Conservation (phyloP, 2,113 vertebrate genomes). For the Mohoua ochrocephala region DNA sequence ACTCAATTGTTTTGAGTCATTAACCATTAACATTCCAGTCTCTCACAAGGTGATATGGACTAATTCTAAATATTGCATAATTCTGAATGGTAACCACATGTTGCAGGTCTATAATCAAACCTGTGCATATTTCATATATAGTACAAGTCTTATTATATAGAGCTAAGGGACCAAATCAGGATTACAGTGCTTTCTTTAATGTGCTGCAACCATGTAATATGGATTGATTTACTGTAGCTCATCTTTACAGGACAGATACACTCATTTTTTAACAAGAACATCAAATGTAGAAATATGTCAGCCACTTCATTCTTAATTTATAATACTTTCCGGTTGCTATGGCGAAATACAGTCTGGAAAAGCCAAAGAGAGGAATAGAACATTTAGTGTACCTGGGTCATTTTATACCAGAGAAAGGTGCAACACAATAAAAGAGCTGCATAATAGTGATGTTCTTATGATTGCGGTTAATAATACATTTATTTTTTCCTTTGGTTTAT, state of each 20-base stretch:
- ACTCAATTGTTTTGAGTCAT: not conserved
- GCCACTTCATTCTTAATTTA: not conserved
- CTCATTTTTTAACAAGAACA: not conserved
- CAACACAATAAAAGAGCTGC: not conserved
- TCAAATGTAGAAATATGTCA: not conserved
- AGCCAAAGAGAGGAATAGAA: not conserved
- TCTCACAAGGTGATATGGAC: not conserved
- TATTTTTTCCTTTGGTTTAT: not conserved
- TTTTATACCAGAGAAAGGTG: not conserved
- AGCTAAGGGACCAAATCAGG: not conserved
- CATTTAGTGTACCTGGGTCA: not conserved
- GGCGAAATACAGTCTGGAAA: not conserved
- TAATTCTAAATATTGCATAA: not conserved
- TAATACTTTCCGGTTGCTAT: constrained; percentile 5
- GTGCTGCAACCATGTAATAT: not conserved
- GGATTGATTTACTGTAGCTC: not conserved
- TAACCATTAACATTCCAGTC: not conserved
- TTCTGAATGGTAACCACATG: not conserved
- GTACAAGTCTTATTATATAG: not conserved
- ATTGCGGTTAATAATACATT: not conserved
- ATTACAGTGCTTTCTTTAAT: not conserved
- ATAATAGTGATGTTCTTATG: not conserved
- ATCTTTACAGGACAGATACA: not conserved
- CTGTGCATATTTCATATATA: not conserved
- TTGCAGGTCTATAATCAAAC: not conserved